Percentiles rank a stretch among this genome's conserved stretches.
These are phyloP conservation scores for Heteronetta atricapilla DNA, from an alignment of 2,113 vertebrate genomes.

Conservation along the genomic window DNA sequence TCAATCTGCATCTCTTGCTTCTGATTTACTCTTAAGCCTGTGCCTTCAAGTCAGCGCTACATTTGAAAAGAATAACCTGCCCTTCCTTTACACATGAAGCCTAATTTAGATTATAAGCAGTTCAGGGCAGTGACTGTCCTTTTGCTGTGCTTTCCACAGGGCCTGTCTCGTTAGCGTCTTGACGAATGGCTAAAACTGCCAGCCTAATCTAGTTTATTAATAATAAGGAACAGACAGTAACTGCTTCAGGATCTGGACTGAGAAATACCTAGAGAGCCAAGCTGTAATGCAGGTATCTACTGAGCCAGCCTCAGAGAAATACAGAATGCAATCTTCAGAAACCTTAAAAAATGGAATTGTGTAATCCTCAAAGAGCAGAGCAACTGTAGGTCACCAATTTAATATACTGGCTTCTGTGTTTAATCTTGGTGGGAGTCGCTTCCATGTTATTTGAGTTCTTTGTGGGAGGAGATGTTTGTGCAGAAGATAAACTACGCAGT, in stretches of 20 bases:
- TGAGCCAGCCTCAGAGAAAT: background rate
- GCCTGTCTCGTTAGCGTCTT: background rate
- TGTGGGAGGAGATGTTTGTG: slow-evolving; percentile 58
- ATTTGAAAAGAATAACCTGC: background rate
- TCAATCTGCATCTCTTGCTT: background rate
- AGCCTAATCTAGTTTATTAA: background rate
- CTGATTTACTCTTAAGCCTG: background rate
- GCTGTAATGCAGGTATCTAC: background rate
- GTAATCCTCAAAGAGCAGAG: background rate
- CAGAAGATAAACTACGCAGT: slow-evolving; percentile 33
- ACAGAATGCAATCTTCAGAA: background rate
- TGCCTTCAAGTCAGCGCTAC: background rate
- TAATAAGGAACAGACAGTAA: background rate
- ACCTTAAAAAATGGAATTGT: background rate
- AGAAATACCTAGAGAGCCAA: background rate
- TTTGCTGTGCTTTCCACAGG: background rate
- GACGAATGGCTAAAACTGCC: background rate
- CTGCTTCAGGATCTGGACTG: background rate
- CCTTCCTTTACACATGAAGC: background rate
- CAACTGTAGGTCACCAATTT: background rate
- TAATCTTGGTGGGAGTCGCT: slow-evolving; percentile 19
- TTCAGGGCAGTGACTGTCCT: background rate
- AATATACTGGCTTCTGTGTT: background rate
- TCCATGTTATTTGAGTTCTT: background rate
- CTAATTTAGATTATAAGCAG: background rate